phyloP scores from a whole-genome alignment of 1,140 invertebrate genomes.

The Dreissena rostriformis region DNA sequence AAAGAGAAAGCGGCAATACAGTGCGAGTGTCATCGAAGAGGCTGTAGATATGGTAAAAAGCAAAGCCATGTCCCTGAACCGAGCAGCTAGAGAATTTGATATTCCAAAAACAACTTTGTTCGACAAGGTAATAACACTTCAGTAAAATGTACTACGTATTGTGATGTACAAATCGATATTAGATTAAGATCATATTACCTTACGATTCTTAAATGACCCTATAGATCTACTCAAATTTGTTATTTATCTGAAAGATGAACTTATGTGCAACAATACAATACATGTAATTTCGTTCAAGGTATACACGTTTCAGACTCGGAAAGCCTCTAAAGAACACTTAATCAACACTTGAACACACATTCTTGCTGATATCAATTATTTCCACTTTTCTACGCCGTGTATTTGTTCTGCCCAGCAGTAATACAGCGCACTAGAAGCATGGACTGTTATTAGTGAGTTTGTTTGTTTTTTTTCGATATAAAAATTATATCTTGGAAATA shows the following conservation, averaged over 20 bases:
- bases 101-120: no score
- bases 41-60: no score
- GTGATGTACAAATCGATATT: no score
- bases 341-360: neutral
- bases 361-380: slow-evolving; percentile 8
- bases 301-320: slow-evolving; percentile 12
- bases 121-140: no score
- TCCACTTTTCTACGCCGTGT: neutral
- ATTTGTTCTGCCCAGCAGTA: slow-evolving; percentile 44
- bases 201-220: no score
- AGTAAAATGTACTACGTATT: no score
- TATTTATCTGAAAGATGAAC: neutral
- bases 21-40: no score
- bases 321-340: neutral
- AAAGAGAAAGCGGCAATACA: no score
- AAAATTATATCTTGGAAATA: neutral
- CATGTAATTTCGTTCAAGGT: neutral
- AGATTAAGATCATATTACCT: no score
- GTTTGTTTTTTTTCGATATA: slow-evolving; percentile 4
- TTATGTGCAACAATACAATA: neutral
- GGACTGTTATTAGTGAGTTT: slow-evolving; percentile 17
- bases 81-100: no score
- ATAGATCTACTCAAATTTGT: neutral
- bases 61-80: no score
- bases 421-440: slow-evolving; percentile 8